phyloP scores from a whole-genome alignment of 2,113 vertebrate species.

The Cygnus buccinator region DNA sequence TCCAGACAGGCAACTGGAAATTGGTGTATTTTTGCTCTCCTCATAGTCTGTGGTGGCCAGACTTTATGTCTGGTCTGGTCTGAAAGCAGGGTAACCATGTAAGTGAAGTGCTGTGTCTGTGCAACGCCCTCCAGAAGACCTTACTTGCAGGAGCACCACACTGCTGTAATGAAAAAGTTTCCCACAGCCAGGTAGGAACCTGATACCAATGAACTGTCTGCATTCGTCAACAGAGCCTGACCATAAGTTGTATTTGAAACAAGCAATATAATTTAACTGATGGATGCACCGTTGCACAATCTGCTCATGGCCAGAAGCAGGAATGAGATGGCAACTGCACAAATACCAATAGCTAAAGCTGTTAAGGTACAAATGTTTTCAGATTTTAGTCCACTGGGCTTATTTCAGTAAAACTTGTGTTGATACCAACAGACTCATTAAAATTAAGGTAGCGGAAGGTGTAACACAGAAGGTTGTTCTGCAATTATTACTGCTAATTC shows the following conservation, averaged over 20 bases:
- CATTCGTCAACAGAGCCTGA: neutral
- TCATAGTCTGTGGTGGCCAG: neutral
- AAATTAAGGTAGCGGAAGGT: neutral
- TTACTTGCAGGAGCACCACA: neutral
- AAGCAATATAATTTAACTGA: neutral
- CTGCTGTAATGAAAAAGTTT: neutral
- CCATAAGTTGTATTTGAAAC: neutral
- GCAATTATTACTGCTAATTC: neutral
- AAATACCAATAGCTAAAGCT: neutral
- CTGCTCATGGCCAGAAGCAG: neutral
- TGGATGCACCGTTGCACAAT: neutral
- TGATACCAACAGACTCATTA: neutral
- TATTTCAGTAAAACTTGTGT: neutral
- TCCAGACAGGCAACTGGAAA: neutral
- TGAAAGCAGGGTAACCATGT: neutral
- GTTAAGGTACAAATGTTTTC: neutral
- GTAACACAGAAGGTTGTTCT: neutral
- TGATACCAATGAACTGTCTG: rapidly evolving
- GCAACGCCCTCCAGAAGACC: neutral
- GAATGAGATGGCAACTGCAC: neutral
- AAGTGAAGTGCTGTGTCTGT: neutral
- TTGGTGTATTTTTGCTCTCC: neutral
- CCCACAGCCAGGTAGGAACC: neutral
- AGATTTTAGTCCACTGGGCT: neutral
- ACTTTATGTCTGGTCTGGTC: neutral